phyloP scores from a whole-genome alignment of 2,113 vertebrate genomes.

The Hippopotamus amphibius region DNA sequence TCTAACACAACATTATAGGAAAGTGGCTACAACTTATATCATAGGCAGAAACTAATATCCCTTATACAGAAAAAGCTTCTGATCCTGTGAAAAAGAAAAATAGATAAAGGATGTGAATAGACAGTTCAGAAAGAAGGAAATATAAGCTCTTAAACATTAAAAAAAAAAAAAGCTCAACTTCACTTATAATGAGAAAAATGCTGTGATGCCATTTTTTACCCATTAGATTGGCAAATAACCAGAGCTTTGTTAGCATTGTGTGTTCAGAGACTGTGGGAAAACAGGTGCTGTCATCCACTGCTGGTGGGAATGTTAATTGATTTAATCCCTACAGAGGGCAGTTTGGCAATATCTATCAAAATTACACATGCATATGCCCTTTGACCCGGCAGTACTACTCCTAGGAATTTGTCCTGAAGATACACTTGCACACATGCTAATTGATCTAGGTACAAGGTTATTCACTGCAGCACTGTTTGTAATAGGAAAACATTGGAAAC shows the following conservation, averaged over 20 bases:
- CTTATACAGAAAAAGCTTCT: neutral
- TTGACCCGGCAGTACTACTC: constrained; percentile 34
- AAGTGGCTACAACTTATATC: neutral
- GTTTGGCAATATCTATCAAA: constrained; percentile 46
- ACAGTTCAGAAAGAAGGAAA: constrained; percentile 27
- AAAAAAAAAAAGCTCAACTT: neutral
- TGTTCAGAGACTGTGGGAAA: constrained; percentile 47
- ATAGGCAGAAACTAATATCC: neutral
- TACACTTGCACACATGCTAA: neutral
- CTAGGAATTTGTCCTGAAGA: constrained; percentile 26
- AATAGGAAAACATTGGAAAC: constrained; percentile 8
- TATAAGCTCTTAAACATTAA: neutral
- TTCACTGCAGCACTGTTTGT: constrained; percentile 3
- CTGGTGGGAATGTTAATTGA: constrained; percentile 55
- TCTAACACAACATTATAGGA: neutral
- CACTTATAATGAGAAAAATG: constrained; percentile 46
- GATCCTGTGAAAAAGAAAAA: constrained; percentile 35
- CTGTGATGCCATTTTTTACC: neutral
- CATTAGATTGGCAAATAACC: constrained; percentile 35
- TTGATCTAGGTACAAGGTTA: constrained; percentile 3
- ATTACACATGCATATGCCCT: constrained; percentile 34
- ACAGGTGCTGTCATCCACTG: constrained; percentile 48
- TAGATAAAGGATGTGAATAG: neutral
- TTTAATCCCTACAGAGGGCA: constrained; percentile 48
- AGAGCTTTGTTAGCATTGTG: constrained; percentile 2